phyloP scores from a whole-genome alignment of 2,797 vertebrate species.

The Myripristis jacobus region DNA sequence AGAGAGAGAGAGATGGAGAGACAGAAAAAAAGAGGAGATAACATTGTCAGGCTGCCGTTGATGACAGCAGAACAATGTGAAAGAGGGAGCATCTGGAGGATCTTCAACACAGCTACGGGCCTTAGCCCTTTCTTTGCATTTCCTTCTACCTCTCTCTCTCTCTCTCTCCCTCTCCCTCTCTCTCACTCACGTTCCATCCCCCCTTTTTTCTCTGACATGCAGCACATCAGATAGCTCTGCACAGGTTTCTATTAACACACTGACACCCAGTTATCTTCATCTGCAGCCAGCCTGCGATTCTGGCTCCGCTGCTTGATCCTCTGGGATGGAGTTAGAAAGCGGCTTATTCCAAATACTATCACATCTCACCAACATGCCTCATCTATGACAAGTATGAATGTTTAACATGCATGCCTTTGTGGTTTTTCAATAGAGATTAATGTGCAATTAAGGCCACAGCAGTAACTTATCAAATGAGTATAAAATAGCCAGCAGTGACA shows the following conservation, averaged over 20 bases:
- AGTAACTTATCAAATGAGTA: conserved; percentile 53
- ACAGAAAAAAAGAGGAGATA: conserved; percentile 85
- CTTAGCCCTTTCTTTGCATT: conserved; percentile 59
- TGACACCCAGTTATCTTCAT: conserved; percentile 88
- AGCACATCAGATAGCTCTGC: conserved; percentile 83
- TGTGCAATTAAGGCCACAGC: conserved; percentile 69
- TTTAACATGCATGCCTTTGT: conserved; percentile 74
- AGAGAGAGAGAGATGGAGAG: conserved; percentile 68
- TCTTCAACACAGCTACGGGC: conserved; percentile 76
- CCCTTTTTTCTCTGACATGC: conserved; percentile 76
- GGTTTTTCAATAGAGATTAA: conserved; percentile 74
- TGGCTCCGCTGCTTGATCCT: conserved; percentile 67
- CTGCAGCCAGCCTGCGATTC: conserved; percentile 68
- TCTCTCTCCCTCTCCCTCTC: conserved; percentile 48
- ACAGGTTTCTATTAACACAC: conserved; percentile 88
- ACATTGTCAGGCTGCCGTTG: conserved; percentile 92
- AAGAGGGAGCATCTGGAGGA: conserved; percentile 87
- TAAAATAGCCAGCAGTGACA: conserved; percentile 32
- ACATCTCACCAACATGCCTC: conserved; percentile 61
- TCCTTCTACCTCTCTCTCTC: conserved; percentile 56
- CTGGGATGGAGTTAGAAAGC: conserved; percentile 69
- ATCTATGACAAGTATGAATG: conserved; percentile 69
- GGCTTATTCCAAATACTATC: conserved; percentile 75
- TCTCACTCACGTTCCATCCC: conserved; percentile 78
- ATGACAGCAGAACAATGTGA: conserved; percentile 91